These are phyloP conservation scores for Linyphia triangularis DNA, from an alignment of 2,888 invertebrate genomes.

Conservation along the genomic window DNA sequence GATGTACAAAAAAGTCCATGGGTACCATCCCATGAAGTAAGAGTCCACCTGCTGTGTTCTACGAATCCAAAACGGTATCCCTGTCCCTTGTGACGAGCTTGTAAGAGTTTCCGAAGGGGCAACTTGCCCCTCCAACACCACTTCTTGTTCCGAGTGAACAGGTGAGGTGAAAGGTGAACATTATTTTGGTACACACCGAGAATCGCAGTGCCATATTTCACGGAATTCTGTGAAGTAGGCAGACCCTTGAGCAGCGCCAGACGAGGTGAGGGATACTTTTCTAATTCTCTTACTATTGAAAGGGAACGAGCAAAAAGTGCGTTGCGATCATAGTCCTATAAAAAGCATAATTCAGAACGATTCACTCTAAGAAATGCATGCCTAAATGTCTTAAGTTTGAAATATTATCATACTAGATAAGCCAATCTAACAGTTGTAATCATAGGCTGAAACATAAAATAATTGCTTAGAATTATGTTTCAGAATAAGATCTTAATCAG, in stretches of 20 bases:
- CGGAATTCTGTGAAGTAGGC: conserved; percentile 25
- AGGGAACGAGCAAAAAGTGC: no score
- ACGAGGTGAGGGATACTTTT: not conserved
- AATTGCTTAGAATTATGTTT: no score
- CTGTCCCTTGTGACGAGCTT: not conserved
- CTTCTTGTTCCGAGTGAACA: conserved; percentile 14
- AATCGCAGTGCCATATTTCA: conserved; percentile 64
- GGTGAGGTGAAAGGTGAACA: conserved; percentile 60
- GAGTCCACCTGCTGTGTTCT: not conserved
- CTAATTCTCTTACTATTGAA: not conserved
- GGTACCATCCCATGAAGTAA: no score
- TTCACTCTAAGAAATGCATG: no score
- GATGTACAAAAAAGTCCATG: no score
- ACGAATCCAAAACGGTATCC: conserved; percentile 3
- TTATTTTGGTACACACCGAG: conserved; percentile 58
- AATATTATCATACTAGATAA: no score
- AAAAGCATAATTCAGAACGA: no score
- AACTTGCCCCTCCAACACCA: not conserved
- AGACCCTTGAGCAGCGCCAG: not conserved
- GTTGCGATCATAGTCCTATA: no score
- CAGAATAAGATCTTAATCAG: no score
- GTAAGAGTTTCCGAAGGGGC: not conserved
- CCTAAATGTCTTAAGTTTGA: no score
- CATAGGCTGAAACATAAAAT: no score
- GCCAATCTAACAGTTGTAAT: no score